A percentile compares a stretch with the other conserved stretches of the same genome.
These are phyloP conservation scores for Trichosurus vulpecula DNA, from an alignment of 2,797 vertebrate genomes.

Conservation along the genomic window DNA sequence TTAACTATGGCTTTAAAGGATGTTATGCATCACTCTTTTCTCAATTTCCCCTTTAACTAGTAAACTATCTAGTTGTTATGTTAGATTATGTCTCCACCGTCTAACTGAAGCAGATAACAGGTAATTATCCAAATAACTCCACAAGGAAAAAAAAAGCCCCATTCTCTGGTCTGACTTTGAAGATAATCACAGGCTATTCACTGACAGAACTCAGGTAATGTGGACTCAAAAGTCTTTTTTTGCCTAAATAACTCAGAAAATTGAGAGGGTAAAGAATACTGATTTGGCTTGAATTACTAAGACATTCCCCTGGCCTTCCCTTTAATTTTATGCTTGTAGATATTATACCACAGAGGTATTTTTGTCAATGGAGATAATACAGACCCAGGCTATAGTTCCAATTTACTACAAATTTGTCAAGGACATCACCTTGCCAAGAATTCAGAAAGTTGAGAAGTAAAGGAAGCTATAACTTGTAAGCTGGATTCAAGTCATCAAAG, in stretches of 20 bases:
- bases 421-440: background rate
- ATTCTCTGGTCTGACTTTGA: slow-evolving; percentile 8
- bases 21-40: background rate
- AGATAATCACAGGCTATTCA: background rate
- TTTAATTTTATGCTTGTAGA: background rate
- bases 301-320: slow-evolving; percentile 14
- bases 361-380: slow-evolving; percentile 30
- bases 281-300: slow-evolving; percentile 8
- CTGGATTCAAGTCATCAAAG: slow-evolving; percentile 50
- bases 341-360: background rate
- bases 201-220: background rate
- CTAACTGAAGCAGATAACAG: slow-evolving; percentile 37
- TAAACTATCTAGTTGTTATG: background rate
- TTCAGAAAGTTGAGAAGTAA: slow-evolving; percentile 5
- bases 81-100: background rate
- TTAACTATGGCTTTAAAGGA: slow-evolving; percentile 30
- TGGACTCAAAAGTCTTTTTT: background rate
- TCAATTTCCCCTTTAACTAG: slow-evolving; percentile 5
- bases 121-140: slow-evolving; percentile 7
- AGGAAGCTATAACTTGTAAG: slow-evolving; percentile 26
- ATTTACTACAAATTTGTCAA: background rate
- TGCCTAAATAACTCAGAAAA: slow-evolving; percentile 16
- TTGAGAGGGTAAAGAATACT: background rate
- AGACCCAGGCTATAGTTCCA: slow-evolving; percentile 31
- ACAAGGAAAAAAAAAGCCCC: slow-evolving; percentile 19